Base-by-base conservation (phyloP, 2,113 vertebrate genomes). In the Ivindomyrus marchei region DNA sequence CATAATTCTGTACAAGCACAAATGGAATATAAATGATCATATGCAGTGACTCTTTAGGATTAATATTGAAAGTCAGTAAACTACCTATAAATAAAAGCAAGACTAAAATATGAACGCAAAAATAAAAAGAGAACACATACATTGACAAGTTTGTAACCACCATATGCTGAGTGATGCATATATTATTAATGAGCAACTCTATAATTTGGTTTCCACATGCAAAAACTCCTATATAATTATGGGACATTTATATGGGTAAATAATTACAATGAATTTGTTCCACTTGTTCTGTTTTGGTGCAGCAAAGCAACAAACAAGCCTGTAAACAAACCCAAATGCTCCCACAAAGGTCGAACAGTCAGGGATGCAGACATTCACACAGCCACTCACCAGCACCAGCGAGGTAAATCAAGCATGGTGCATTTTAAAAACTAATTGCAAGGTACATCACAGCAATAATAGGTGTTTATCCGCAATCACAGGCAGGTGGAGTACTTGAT, bases 361-460 rank as follows among this genome's bases (percentile, higher is more conserved):
- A 89, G 88, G 88, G 46, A 89, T 62, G 5, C 70, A n/a, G 47
- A 52, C 47, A 80, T 89, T 89, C 88, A 92, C 92, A 91, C 93
- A 93, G 89, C 83, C 93, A 93, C 91, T 95, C 94, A 95, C 94
- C 94, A 94, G 94, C 90, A 85, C 93, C 92, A 91, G 7, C 19
- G 95, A 95, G 94, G 92, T 94, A 95, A 96, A 95, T 95, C 93
- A 95, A 96, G 94, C 94, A 94, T 95, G 93, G 94, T 93, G 92
- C 89, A 92, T 96, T 95, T 95, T 94, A 95, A 94, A 91, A 92
- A 90, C n/a, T 95, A 95, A 96, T 96, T 96, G 94, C 39, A 74
- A 95, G 94, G 94, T 95, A 93, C 90, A 74, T 94, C 92, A 93
- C 93, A 62, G 93, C 91, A 95, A 94, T 94, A 95, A 95, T 91